Conservation (phyloP, 2,797 vertebrate genomes). For the Chrysolophus pictus region DNA sequence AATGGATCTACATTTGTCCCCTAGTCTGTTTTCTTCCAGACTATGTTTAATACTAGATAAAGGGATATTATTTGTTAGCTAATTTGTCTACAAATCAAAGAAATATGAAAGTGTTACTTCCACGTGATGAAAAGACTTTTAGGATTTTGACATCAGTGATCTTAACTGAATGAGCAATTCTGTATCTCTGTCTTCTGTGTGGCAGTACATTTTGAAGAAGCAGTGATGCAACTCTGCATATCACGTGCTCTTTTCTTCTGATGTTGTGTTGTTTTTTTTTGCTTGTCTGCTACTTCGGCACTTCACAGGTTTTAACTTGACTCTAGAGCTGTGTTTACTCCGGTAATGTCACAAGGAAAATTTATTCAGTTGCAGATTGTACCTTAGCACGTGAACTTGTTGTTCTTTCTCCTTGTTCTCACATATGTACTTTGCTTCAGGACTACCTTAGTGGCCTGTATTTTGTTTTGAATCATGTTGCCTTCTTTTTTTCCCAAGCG, state of each 20-base stretch:
- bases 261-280: not conserved
- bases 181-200: not conserved
- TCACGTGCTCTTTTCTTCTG: not conserved
- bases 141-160: not conserved
- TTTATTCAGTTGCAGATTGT: not conserved
- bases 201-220: not conserved
- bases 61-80: not conserved
- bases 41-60: not conserved
- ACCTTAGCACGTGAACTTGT: not conserved
- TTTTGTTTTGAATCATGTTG: not conserved
- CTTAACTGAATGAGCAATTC: not conserved
- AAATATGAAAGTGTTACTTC: not conserved
- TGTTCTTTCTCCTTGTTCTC: constrained; percentile 1
- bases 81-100: not conserved
- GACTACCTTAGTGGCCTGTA: not conserved
- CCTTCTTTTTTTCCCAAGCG: not conserved
- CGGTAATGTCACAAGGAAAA: not conserved
- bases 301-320: constrained; percentile 34
- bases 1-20: fast-evolving
- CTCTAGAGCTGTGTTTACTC: not conserved
- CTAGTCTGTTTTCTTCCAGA: not conserved
- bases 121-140: not conserved
- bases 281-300: not conserved
- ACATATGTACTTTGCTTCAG: not conserved
- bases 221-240: not conserved